A percentile compares a stretch with the other conserved stretches of the same genome.
These are phyloP conservation scores for Craterocephalus amniculus DNA, from an alignment of 2,797 vertebrate genomes.

Conservation along the genomic window DNA sequence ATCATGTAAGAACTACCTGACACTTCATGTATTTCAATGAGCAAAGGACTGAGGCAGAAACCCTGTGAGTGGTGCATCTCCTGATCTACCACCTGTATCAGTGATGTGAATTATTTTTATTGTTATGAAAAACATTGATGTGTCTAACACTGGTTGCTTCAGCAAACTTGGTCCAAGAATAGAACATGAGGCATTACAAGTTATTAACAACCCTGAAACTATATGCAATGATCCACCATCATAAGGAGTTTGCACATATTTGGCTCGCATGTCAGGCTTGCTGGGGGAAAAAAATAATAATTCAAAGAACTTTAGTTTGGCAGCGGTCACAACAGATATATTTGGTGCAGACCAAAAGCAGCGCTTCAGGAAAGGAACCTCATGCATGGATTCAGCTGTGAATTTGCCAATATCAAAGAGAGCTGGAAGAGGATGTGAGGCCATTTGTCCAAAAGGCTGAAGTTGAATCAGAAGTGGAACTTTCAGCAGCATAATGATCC, in stretches of 20 bases:
- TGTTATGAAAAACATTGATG: not conserved
- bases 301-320: not conserved
- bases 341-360: not conserved
- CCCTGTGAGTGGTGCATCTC: not conserved
- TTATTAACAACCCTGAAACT: not conserved
- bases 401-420: not conserved
- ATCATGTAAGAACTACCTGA: not conserved
- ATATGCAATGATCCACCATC: not conserved
- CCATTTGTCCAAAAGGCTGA: not conserved
- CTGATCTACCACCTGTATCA: not conserved
- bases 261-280: not conserved
- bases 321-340: not conserved
- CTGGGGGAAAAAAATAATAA: constrained; percentile 3
- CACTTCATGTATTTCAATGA: not conserved
- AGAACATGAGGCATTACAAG: not conserved
- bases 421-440: constrained; percentile 1
- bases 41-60: not conserved
- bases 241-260: not conserved
- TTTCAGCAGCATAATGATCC: constrained; percentile 3
- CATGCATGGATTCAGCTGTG: not conserved
- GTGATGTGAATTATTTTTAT: not conserved
- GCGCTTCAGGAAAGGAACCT: not conserved
- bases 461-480: constrained; percentile 3
- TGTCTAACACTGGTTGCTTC: not conserved
- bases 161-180: not conserved